Conservation (phyloP, 2,888 invertebrate genomes). For the Phymatocera aterrima region DNA sequence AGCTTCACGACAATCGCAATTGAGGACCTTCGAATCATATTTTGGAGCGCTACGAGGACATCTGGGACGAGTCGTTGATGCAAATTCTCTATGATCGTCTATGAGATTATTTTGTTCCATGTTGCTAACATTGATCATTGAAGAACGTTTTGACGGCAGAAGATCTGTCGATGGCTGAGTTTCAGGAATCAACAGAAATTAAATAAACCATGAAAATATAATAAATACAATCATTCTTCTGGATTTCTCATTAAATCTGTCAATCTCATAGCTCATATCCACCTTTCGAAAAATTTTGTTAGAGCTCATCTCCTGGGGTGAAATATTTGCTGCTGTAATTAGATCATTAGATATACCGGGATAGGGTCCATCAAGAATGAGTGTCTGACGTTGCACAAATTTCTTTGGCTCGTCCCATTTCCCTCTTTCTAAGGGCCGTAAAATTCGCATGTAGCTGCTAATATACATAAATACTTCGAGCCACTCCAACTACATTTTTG, state of each 20-base stretch:
- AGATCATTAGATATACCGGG: slow-evolving; percentile 9
- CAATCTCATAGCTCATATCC: too few relatives aligned
- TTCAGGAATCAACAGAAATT: background rate
- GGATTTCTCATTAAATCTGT: background rate
- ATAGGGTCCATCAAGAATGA: slow-evolving; percentile 16
- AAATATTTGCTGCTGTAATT: background rate
- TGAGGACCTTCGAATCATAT: background rate
- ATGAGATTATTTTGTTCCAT: background rate
- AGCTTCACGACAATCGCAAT: slow-evolving; percentile 6
- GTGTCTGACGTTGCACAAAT: slow-evolving; percentile 33
- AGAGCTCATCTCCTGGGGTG: background rate
- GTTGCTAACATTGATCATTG: background rate
- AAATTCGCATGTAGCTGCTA: slow-evolving; percentile 27
- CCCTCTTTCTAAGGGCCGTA: background rate
- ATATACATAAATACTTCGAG: slow-evolving; percentile 21
- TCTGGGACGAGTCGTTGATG: background rate
- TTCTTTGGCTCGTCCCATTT: slow-evolving; percentile 11
- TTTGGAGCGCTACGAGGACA: background rate
- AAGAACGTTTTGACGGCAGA: background rate
- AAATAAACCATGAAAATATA: background rate
- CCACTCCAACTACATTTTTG: slow-evolving; percentile 7
- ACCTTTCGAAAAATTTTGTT: background rate
- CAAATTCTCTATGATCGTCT: background rate
- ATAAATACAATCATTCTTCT: background rate
- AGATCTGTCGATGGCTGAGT: background rate